Base-by-base conservation (phyloP, 2,113 vertebrate genomes). In the Syngnathoides biaculeatus region DNA sequence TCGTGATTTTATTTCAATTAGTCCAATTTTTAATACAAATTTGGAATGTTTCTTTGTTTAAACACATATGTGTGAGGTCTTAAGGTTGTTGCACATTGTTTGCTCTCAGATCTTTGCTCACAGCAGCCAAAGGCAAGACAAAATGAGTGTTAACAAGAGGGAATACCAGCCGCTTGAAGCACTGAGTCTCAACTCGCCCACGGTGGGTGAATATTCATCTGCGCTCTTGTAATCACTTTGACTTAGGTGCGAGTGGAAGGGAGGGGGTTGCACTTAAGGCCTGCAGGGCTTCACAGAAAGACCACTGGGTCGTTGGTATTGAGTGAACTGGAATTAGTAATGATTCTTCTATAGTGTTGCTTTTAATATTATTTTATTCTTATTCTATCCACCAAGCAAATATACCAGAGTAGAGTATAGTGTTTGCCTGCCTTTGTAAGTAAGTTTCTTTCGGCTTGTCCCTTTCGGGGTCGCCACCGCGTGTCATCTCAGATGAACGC, bases 71-170 rank as follows among this genome's bases (percentile, higher is more conserved):
- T 26, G 61, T 65, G 42, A 53, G 50, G 42, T 63, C 2, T 52
- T 59, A 11, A 57, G 57, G 50, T 67, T 73, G 64, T 17, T 73
- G 73, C 64, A 75, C 48, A 68, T 82, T 81, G 78, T 79, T 78
- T 84, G 53, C 70, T 68, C 69, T 73, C 67, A 75, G 75, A 78
- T 84, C 59, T 73, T 69, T 66, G 30, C 65, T 71, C 71, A 75
- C 71, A 75, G 35, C 72, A 80, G 82, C 82, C 85, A 78, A 56
- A 13, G 84, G 85, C 85, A 39, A 84, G 74, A 77, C 67, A 73
- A 71, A 82, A 72, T 68, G 75, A 86, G 79, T 79, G 83, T 78
- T 83, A 87, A 87, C 79, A 65, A 75, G 80, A 86, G 65, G 72
- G 73, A 30, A 81, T 56, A 80, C 69, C 64, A 73, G 77, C 72